Evolutionary conservation across 2,113 vertebrate species (phyloP).

Genomic region (Cromileptes altivelis): DNA sequence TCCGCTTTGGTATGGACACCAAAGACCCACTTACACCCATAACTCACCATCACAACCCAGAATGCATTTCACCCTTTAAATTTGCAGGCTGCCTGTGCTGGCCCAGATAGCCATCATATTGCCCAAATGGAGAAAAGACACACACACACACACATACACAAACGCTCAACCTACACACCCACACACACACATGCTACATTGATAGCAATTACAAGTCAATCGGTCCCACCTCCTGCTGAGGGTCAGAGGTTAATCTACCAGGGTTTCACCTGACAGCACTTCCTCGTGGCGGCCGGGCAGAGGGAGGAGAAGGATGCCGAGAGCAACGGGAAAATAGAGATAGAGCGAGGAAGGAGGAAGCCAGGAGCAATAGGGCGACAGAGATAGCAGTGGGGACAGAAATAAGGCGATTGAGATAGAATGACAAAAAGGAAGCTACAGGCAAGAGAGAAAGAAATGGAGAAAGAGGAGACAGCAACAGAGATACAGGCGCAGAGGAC

Average conservation of each 20-base stretch:
- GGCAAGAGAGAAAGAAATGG: slow-evolving; percentile 39
- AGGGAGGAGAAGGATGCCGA: slow-evolving; percentile 33
- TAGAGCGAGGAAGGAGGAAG: slow-evolving; percentile 36
- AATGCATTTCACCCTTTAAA: slow-evolving; percentile 63
- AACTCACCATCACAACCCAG: slow-evolving; percentile 66
- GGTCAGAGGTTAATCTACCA: slow-evolving; percentile 75
- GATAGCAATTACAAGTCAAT: slow-evolving; percentile 74
- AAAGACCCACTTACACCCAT: slow-evolving; percentile 55
- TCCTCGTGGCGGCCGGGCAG: slow-evolving; percentile 29
- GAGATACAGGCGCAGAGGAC: slow-evolving; percentile 36
- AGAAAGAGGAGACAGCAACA: slow-evolving; percentile 17
- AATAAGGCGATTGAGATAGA: slow-evolving; percentile 65
- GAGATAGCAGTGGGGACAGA: slow-evolving; percentile 65
- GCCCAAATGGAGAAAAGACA: slow-evolving; percentile 25
- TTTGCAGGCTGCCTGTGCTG: slow-evolving; percentile 8
- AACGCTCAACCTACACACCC: slow-evolving; percentile 4
- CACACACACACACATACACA: slow-evolving; percentile 26
- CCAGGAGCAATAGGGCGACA: slow-evolving; percentile 58
- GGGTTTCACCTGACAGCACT: slow-evolving; percentile 66
- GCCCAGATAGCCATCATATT: slow-evolving; percentile 54
- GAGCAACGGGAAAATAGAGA: slow-evolving; percentile 51
- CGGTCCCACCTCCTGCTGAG: slow-evolving; percentile 58
- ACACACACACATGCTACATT: slow-evolving; percentile 40
- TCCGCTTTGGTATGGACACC: slow-evolving; percentile 60
- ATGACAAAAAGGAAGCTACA: slow-evolving; percentile 55